Evolutionary conservation across 2,888 invertebrate species (phyloP).

Genomic region (Keiferia lycopersicella): DNA sequence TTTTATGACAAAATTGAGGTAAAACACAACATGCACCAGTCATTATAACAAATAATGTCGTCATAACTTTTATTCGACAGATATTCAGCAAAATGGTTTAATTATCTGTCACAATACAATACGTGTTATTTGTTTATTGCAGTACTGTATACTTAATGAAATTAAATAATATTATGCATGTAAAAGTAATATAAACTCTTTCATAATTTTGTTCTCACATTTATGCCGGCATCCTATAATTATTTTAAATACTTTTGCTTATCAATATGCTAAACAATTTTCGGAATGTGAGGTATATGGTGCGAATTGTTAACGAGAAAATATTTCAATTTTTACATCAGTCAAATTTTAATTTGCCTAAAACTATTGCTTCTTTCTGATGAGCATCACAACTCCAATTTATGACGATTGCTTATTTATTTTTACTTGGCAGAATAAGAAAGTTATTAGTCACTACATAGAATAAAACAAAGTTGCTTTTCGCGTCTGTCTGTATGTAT

Average conservation of each 20-base stretch:
- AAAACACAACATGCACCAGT: conserved; percentile 11
- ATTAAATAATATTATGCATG: background rate
- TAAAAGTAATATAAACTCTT: conserved; percentile 3
- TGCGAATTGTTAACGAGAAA: background rate
- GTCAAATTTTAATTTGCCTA: conserved; percentile 16
- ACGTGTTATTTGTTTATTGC: background rate
- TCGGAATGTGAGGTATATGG: conserved; percentile 21
- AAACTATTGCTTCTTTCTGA: background rate
- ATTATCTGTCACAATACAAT: background rate
- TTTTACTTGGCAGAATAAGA: conserved; percentile 7
- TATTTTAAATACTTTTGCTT: conserved; percentile 6
- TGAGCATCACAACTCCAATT: conserved; percentile 9
- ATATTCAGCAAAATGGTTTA: no score
- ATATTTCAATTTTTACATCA: conserved; percentile 14
- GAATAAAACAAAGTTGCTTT: no score
- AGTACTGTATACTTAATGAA: background rate
- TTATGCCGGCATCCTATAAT: background rate
- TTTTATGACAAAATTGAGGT: background rate
- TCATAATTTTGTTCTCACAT: background rate
- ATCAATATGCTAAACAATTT: conserved; percentile 21
- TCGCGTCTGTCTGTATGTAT: no score
- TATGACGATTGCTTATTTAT: background rate
- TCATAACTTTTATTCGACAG: background rate
- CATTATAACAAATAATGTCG: background rate
- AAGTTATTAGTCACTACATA: background rate